These are phyloP conservation scores for Centropus unirufus DNA, from an alignment of 2,113 vertebrate species.

Conservation along the genomic window DNA sequence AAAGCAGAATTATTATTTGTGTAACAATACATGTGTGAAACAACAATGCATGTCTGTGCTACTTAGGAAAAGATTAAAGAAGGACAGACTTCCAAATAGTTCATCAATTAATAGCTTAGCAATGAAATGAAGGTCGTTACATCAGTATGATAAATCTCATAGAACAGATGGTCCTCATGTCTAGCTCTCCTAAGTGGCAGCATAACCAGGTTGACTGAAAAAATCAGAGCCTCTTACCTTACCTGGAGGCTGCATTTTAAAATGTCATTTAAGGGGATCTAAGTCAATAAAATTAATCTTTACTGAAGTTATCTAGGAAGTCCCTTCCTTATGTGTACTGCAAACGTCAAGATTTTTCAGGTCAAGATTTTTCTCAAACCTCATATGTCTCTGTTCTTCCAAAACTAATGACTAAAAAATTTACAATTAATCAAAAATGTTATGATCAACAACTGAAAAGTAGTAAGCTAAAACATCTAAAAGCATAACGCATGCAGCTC, in stretches of 20 bases:
- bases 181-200: neutral
- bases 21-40: neutral
- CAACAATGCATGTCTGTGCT: neutral
- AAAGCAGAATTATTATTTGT: accelerated
- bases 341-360: neutral
- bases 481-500: neutral
- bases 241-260: neutral
- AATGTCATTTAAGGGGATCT: neutral
- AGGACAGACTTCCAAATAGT: neutral
- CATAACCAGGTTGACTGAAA: neutral
- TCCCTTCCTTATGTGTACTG: neutral
- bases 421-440: neutral
- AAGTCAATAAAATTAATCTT: neutral
- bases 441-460: neutral
- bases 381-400: neutral
- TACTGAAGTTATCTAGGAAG: neutral
- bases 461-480: neutral
- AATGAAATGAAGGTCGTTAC: neutral
- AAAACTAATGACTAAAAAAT: neutral
- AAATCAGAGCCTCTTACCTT: neutral
- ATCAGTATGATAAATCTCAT: neutral
- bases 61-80: neutral
- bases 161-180: neutral
- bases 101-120: neutral
- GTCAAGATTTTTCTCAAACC: neutral